phyloP scores from a whole-genome alignment of 2,113 vertebrate genomes.

The Zootoca vivipara region DNA sequence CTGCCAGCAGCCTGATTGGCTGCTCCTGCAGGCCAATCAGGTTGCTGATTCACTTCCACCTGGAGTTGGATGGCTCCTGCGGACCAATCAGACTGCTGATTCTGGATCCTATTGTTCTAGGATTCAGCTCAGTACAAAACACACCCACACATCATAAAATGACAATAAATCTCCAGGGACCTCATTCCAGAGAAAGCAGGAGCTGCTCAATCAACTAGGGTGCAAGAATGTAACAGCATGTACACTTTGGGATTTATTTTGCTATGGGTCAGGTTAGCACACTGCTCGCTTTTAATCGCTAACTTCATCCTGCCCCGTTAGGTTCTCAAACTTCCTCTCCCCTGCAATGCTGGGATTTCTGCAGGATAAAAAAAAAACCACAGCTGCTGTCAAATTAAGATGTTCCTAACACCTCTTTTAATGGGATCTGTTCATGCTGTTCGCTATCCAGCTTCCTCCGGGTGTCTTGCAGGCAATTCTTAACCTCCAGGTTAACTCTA shows the following conservation, averaged over 20 bases:
- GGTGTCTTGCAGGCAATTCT: not conserved
- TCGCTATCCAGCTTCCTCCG: not conserved
- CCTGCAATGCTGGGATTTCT: not conserved
- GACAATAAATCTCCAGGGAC: no score
- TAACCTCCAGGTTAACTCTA: constrained; percentile 15
- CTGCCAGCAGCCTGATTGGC: no score
- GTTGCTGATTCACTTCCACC: no score
- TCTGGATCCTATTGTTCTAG: no score
- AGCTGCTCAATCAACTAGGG: no score
- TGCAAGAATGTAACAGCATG: no score
- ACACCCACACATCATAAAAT: no score
- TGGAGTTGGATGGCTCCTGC: no score
- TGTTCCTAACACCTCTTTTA: not conserved
- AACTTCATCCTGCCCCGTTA: not conserved
- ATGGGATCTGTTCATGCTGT: not conserved
- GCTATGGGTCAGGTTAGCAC: not conserved
- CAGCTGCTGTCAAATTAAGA: not conserved
- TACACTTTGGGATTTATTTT: not conserved
- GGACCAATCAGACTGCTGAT: no score
- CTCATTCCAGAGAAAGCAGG: no score
- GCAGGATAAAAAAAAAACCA: not conserved
- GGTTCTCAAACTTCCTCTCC: not conserved
- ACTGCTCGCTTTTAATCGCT: not conserved
- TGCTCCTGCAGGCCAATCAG: no score
- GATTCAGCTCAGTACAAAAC: no score